These are phyloP conservation scores for Todiramphus saurophagus DNA, from an alignment of 2,113 vertebrate genomes.

Conservation along the genomic window DNA sequence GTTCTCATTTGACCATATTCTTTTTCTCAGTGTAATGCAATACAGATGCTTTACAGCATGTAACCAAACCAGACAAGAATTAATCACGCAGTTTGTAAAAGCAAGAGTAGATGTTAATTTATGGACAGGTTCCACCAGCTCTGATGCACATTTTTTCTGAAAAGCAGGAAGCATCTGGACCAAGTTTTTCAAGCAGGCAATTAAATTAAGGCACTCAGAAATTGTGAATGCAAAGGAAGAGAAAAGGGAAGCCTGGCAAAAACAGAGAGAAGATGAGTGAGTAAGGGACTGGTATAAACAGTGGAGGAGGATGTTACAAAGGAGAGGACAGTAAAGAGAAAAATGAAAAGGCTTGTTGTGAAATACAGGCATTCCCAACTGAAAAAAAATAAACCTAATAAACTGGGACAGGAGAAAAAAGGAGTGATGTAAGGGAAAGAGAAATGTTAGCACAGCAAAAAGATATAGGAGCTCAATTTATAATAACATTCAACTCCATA, in stretches of 20 bases:
- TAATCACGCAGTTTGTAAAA: neutral
- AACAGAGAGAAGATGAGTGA: neutral
- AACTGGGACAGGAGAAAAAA: neutral
- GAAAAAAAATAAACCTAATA: slow-evolving; percentile 54
- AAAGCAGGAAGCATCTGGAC: neutral
- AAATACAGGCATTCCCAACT: neutral
- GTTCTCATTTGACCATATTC: neutral
- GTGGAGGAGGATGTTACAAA: neutral
- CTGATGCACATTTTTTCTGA: neutral
- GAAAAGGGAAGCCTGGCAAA: neutral
- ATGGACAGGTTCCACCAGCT: neutral
- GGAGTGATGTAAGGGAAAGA: neutral
- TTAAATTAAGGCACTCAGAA: neutral
- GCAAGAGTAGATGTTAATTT: neutral
- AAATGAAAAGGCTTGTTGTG: neutral
- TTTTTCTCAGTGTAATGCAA: neutral
- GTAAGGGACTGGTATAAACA: neutral
- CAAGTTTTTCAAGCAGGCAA: neutral
- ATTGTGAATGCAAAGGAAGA: neutral
- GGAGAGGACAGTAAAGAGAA: neutral
- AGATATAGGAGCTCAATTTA: slow-evolving; percentile 17
- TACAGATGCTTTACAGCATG: neutral
- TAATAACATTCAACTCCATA: slow-evolving; percentile 36
- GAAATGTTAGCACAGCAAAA: slow-evolving; percentile 20
- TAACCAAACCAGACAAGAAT: neutral